Percentiles rank a stretch among this genome's conserved stretches.
Evolutionary conservation across 2,797 vertebrate genomes (phyloP).

Genomic region (Thalassophryne amazonica): DNA sequence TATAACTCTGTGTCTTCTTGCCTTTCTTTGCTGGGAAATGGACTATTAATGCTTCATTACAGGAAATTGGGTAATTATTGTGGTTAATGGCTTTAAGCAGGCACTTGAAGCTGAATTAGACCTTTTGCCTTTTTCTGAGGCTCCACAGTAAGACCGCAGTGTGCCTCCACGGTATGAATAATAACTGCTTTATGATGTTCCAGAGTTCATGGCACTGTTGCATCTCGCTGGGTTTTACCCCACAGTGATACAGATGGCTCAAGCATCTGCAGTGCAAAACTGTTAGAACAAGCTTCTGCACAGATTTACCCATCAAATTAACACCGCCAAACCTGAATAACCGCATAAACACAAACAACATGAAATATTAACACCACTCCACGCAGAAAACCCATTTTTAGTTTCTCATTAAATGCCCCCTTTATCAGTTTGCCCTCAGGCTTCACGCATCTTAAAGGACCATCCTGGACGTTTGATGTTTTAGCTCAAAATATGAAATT

Average conservation of each 20-base stretch:
- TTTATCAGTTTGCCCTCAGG: too few species aligned
- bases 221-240: slow-evolving; percentile 11
- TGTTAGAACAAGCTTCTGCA: slow-evolving; percentile 7
- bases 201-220: slow-evolving; percentile 21
- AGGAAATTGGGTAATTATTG: slow-evolving; percentile 22
- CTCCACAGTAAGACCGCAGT: slow-evolving; percentile 16
- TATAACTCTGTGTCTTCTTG: background rate
- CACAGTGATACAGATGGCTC: slow-evolving; percentile 32
- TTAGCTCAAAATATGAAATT: too few species aligned
- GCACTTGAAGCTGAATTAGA: slow-evolving; percentile 31
- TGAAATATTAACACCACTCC: too few species aligned
- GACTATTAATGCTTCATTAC: slow-evolving; percentile 14
- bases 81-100: slow-evolving; percentile 8
- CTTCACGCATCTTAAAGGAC: too few species aligned
- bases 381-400: too few species aligned
- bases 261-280: slow-evolving; percentile 18
- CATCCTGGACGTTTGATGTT: too few species aligned
- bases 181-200: slow-evolving; percentile 17
- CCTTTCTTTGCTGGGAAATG: background rate
- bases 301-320: background rate
- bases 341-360: slow-evolving; percentile 6
- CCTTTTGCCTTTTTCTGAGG: slow-evolving; percentile 11
- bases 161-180: background rate
- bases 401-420: too few species aligned
- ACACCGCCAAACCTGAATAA: slow-evolving; percentile 19